Evolutionary conservation across 2,888 invertebrate genomes (phyloP), one percentile per base, ranked within the genome.

Genomic region (Cremastinae sp.): DNA sequence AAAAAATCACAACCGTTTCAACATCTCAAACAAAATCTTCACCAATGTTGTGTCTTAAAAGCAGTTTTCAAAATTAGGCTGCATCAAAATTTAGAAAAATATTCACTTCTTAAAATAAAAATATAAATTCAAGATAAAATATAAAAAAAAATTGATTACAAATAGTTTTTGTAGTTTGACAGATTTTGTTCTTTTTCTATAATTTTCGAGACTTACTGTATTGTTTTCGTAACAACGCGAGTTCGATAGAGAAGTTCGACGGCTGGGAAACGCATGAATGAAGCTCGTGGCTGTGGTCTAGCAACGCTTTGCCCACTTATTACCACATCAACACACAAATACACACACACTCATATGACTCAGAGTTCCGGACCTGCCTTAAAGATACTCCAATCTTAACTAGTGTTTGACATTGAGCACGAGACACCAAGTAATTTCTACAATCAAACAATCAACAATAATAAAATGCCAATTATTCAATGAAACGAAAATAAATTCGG

Each of bases 321-420:
- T 56, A 53, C 47, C 20, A 53, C n/a, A 22, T 20, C 14, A 0
- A 18, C 34, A 38, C 47, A 16, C 16, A 18, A 34, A 58, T 38
- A 16, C 45, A 18, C 20, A 38, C 5, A 9, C 18, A 38, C 34
- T 22, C 34, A 41, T 51, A 62, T 16, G 43, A 65, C 18, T 56
- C 61, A 54, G 59, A 74, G 72, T 69, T 81, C 85, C 82, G 79
- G 82, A 85, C 84, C 85, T 83, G 79, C 81, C 84, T 82, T 20
- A 82, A 85, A 80, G 53, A 78, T 61, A 75, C 73, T 75, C 68
- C 51, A 64, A 72, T 68, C 53, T 75, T 58, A 58, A 43, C 62
- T 72, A 72, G 68, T 72, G 58, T 72, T 64, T 72, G 68, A 64
- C 64, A 58, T 22, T 34, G 22, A 68, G 22, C 47, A 9, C 58